A percentile compares a stretch with the other conserved stretches of the same genome.
phyloP scores from a whole-genome alignment of 2,113 vertebrate species.

The Tragelaphus scriptus region DNA sequence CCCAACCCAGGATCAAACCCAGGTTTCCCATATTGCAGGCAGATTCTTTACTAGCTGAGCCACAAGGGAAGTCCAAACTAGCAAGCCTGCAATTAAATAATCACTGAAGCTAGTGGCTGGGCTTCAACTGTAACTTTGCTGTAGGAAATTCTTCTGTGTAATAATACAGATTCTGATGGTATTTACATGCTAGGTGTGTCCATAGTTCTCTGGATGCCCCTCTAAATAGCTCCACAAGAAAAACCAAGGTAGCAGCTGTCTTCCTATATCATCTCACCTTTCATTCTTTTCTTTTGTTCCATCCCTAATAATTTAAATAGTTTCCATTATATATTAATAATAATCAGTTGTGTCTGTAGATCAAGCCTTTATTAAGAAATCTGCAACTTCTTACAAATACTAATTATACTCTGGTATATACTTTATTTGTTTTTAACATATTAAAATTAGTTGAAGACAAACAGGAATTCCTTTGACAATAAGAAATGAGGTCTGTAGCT shows the following conservation, averaged over 20 bases:
- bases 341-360: not conserved
- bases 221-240: not conserved
- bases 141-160: not conserved
- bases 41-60: not conserved
- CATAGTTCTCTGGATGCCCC: not conserved
- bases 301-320: not conserved
- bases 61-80: not conserved
- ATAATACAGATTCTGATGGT: not conserved
- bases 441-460: conserved; percentile 25
- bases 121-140: not conserved
- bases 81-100: not conserved
- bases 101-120: not conserved
- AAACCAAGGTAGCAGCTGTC: not conserved
- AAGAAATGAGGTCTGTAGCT: not conserved
- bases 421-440: conserved; percentile 14
- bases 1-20: not conserved
- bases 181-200: not conserved
- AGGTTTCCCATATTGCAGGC: not conserved
- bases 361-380: not conserved
- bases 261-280: not conserved
- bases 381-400: not conserved
- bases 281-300: not conserved
- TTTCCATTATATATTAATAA: not conserved
- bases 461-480: not conserved
- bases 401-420: not conserved